phyloP scores from a whole-genome alignment of 2,113 vertebrate genomes.

The Centropus bengalensis region DNA sequence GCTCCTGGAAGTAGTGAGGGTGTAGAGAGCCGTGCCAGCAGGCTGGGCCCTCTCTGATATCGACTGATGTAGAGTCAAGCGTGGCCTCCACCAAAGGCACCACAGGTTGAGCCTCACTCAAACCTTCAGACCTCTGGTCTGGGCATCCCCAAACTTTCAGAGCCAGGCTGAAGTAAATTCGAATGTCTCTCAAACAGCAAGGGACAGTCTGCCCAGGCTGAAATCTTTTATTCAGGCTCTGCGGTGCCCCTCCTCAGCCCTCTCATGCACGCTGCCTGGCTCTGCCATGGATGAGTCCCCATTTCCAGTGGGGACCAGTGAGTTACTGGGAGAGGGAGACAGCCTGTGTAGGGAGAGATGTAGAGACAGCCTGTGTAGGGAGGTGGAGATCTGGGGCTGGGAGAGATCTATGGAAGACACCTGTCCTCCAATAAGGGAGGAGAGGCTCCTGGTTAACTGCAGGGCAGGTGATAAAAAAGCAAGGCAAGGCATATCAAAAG shows the following conservation, averaged over 20 bases:
- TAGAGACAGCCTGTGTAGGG: not conserved
- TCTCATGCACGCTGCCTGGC: accelerated
- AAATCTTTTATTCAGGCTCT: not conserved
- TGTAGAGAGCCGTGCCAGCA: not conserved
- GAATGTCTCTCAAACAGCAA: accelerated
- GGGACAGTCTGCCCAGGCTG: not conserved
- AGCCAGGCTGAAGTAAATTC: not conserved
- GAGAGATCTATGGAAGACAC: not conserved
- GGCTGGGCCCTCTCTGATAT: not conserved
- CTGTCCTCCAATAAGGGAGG: not conserved
- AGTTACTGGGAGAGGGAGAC: not conserved
- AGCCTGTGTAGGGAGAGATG: too few relatives aligned
- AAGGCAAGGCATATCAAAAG: not conserved
- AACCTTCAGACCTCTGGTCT: not conserved
- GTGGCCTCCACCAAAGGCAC: not conserved
- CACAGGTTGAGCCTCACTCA: not conserved
- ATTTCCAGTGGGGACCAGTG: accelerated
- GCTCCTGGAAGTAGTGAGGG: not conserved
- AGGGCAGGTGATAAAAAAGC: not conserved
- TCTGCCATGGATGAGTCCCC: not conserved
- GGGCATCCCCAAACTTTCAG: not conserved
- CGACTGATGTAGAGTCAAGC: not conserved
- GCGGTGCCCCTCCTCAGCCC: not conserved
- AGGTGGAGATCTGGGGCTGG: not conserved
- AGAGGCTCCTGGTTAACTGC: not conserved